phyloP scores from a whole-genome alignment of 1,140 invertebrate species.

The Macrobrachium nipponense region DNA sequence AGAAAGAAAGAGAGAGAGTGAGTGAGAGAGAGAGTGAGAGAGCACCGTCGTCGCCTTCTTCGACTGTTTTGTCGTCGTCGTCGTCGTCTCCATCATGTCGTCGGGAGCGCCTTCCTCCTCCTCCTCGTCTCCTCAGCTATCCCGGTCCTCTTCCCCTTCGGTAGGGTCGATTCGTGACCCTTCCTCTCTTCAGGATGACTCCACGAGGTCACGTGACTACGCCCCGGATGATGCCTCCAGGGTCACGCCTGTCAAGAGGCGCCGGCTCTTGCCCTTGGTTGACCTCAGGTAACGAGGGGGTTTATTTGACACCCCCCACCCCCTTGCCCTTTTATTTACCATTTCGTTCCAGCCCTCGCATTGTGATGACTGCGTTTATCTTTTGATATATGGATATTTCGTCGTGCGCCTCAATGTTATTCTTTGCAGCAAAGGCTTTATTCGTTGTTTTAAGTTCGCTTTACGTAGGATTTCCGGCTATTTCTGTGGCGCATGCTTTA shows the following conservation, averaged over 20 bases:
- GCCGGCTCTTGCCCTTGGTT: slow-evolving; percentile 8
- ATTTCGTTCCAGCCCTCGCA: too few species aligned
- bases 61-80: too few species aligned
- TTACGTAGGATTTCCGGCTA: too few species aligned
- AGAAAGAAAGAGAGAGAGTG: not conserved
- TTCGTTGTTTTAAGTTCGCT: too few species aligned
- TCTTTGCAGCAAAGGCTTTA: too few species aligned
- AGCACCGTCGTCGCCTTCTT: not conserved
- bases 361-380: too few species aligned
- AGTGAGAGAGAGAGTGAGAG: not conserved
- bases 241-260: slow-evolving; percentile 9
- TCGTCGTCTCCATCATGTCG: not conserved
- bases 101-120: not conserved
- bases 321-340: too few species aligned
- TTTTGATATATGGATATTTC: too few species aligned
- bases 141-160: not conserved
- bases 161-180: not conserved
- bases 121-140: not conserved
- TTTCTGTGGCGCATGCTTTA: too few species aligned
- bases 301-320: too few species aligned
- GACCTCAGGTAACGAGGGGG: slow-evolving; percentile 1
- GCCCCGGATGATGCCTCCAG: not conserved
- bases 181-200: not conserved
- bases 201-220: not conserved
- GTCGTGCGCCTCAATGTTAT: too few species aligned